Conservation (phyloP, 2,888 invertebrate genomes). For the Acrobasis repandana region DNA sequence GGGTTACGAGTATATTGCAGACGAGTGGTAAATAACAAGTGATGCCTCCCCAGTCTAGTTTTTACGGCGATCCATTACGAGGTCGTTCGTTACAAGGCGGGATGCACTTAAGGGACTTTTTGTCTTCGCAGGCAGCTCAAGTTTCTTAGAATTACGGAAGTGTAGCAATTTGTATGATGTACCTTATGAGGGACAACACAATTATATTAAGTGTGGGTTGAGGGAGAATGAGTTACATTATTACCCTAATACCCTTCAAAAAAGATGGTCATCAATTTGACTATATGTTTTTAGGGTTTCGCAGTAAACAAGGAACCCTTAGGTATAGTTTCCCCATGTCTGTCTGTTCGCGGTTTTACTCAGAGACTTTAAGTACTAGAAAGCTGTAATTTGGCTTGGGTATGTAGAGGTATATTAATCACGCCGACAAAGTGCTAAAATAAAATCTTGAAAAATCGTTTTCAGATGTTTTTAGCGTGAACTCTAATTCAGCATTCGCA, state of each 20-base stretch:
- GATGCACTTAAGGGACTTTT: conserved; percentile 24
- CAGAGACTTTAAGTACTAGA: too few relatives aligned
- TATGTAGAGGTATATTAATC: too few relatives aligned
- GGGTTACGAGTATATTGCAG: not conserved
- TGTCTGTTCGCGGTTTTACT: too few relatives aligned
- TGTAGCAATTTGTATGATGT: conserved; percentile 16
- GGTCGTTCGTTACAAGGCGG: conserved; percentile 10
- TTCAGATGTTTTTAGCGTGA: too few relatives aligned
- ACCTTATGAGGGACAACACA: conserved; percentile 15
- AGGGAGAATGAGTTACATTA: not conserved
- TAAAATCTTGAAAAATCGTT: too few relatives aligned
- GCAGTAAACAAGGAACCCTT: too few relatives aligned
- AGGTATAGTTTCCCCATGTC: too few relatives aligned
- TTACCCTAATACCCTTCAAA: not conserved
- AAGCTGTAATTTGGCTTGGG: too few relatives aligned
- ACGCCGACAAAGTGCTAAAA: too few relatives aligned
- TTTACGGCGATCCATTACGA: conserved; percentile 19
- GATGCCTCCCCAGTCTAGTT: not conserved
- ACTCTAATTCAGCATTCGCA: too few relatives aligned
- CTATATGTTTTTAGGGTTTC: not conserved
- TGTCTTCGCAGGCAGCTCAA: conserved; percentile 16
- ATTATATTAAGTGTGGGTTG: conserved; percentile 6
- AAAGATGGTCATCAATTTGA: too few relatives aligned
- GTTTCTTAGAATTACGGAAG: conserved; percentile 21
- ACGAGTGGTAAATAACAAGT: conserved; percentile 11